Evolutionary conservation across 2,113 vertebrate species (phyloP).

Genomic region (Petrocephalus microphthalmus): DNA sequence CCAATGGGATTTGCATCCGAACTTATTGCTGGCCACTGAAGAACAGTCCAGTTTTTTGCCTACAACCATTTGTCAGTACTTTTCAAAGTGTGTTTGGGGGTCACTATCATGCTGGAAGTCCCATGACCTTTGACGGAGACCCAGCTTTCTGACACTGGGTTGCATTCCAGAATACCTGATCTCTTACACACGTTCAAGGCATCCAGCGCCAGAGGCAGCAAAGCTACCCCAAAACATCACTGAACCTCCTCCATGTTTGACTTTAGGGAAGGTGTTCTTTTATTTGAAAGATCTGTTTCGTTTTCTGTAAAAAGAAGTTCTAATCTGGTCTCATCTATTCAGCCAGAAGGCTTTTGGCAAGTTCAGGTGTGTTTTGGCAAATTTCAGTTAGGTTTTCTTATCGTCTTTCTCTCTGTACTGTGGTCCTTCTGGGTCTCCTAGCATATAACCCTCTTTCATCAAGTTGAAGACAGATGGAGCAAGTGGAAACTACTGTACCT

Average conservation of each 20-base stretch:
- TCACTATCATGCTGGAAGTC: background rate
- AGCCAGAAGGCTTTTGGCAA: background rate
- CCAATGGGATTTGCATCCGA: background rate
- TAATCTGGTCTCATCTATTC: background rate
- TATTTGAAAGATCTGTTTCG: background rate
- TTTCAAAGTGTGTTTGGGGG: background rate
- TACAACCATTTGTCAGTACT: constrained; percentile 1
- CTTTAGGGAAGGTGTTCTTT: background rate
- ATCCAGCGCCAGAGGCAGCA: background rate
- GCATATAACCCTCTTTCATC: background rate
- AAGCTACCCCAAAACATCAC: background rate
- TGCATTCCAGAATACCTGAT: background rate
- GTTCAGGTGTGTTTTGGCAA: background rate
- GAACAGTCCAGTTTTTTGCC: background rate
- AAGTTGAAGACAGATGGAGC: background rate
- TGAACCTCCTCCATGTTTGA: background rate
- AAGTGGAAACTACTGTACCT: background rate
- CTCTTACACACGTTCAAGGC: background rate
- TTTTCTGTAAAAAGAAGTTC: background rate
- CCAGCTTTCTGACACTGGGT: background rate
- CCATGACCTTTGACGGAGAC: background rate
- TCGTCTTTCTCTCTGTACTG: background rate
- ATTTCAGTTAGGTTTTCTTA: background rate
- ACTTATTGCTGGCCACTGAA: background rate
- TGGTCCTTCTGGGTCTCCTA: background rate